Conservation (phyloP, 2,797 vertebrate genomes). For the Halcyon chelicuti region DNA sequence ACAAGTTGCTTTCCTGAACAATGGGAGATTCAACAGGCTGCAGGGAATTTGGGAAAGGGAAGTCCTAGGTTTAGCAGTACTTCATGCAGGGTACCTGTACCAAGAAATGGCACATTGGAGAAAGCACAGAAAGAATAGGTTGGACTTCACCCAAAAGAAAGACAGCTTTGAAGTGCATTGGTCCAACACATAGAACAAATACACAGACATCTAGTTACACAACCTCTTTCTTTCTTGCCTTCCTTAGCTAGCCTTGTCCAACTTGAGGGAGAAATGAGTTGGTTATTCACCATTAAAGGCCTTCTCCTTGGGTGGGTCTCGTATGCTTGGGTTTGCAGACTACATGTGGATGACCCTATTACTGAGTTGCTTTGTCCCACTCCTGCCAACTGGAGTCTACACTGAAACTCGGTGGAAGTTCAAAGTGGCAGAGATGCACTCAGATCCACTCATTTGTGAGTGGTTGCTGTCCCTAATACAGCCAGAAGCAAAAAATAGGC, state of each 20-base stretch:
- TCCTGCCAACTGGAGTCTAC: background rate
- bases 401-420: background rate
- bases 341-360: background rate
- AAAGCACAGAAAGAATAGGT: background rate
- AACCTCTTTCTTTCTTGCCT: background rate
- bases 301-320: background rate
- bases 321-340: accelerated
- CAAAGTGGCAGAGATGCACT: background rate
- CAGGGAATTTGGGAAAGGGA: background rate
- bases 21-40: background rate
- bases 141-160: background rate
- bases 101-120: background rate
- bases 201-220: background rate
- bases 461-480: background rate
- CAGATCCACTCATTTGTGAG: background rate
- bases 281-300: background rate
- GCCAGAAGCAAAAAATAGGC: background rate
- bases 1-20: background rate
- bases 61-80: background rate
- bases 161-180: background rate
- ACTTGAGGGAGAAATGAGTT: background rate
- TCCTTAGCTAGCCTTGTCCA: background rate
- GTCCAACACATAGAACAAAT: background rate
- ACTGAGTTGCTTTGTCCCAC: background rate
- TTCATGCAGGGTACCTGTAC: accelerated